A percentile compares a stretch with the other conserved stretches of the same genome.
Conservation (phyloP, 2,888 invertebrate species). For the Sphaeridia pumilis region DNA sequence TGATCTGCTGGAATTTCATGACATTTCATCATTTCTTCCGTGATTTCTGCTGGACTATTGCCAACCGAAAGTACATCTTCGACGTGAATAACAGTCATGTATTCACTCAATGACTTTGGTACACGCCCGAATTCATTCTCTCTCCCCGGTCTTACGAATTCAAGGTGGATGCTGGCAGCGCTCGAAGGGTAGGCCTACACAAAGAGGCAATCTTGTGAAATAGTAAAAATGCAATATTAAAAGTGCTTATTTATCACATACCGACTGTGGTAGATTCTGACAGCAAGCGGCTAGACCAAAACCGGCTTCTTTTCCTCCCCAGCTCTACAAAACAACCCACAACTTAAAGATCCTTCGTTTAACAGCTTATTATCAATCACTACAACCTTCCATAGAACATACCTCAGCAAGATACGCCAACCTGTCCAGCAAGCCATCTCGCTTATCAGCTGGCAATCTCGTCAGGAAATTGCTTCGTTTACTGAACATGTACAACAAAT, state of each 20-base stretch:
- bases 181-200: conserved; percentile 52
- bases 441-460: conserved; percentile 57
- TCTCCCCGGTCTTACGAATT: conserved; percentile 43
- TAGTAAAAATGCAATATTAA: not conserved
- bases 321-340: conserved; percentile 50
- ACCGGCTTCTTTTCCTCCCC: conserved; percentile 79
- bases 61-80: conserved; percentile 55
- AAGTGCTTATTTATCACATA: no score
- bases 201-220: not conserved
- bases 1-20: conserved; percentile 57
- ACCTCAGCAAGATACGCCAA: conserved; percentile 70
- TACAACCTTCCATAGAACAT: no score
- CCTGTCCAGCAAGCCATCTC: conserved; percentile 57
- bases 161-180: conserved; percentile 65
- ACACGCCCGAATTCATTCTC: conserved; percentile 15
- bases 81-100: conserved; percentile 52
- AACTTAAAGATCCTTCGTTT: conserved; percentile 9
- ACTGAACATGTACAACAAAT: conserved; percentile 76
- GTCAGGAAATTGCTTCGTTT: conserved; percentile 77
- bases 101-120: conserved; percentile 39
- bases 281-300: conserved; percentile 75
- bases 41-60: conserved; percentile 56
- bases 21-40: conserved; percentile 54
- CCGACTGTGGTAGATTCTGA: conserved; percentile 49
- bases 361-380: no score